These are phyloP conservation scores for Pongo abelii DNA, from an alignment of 2,113 vertebrate species.

Conservation along the genomic window DNA sequence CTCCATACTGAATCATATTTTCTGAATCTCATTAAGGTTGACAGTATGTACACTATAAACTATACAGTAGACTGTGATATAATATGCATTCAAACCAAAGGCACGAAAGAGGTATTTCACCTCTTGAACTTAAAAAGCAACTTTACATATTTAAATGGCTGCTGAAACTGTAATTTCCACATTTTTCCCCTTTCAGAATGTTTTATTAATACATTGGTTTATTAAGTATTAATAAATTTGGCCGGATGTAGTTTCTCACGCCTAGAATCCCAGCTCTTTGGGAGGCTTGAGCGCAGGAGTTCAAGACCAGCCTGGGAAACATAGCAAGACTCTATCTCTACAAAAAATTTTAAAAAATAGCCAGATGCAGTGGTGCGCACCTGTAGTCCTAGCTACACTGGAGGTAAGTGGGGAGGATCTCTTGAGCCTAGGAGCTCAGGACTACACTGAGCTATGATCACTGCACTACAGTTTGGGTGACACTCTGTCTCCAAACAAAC, in stretches of 20 bases:
- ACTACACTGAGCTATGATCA: neutral
- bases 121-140: neutral
- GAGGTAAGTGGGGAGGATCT: neutral
- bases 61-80: neutral
- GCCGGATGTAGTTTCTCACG: neutral
- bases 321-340: neutral
- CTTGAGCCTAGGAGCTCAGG: neutral
- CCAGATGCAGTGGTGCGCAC: neutral
- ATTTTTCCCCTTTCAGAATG: constrained; percentile 5
- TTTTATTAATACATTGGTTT: neutral
- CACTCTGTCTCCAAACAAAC: neutral
- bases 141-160: neutral
- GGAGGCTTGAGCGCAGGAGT: neutral
- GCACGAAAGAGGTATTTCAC: neutral
- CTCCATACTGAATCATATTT: neutral
- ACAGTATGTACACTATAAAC: neutral
- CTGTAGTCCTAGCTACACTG: neutral
- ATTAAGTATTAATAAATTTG: neutral
- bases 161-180: neutral
- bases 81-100: constrained; percentile 2
- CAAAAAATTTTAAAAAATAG: neutral
- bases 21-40: neutral
- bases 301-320: neutral
- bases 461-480: neutral
- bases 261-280: neutral